Evolutionary conservation across 2,888 invertebrate species (phyloP).

Genomic region (Dendrolimus pini): DNA sequence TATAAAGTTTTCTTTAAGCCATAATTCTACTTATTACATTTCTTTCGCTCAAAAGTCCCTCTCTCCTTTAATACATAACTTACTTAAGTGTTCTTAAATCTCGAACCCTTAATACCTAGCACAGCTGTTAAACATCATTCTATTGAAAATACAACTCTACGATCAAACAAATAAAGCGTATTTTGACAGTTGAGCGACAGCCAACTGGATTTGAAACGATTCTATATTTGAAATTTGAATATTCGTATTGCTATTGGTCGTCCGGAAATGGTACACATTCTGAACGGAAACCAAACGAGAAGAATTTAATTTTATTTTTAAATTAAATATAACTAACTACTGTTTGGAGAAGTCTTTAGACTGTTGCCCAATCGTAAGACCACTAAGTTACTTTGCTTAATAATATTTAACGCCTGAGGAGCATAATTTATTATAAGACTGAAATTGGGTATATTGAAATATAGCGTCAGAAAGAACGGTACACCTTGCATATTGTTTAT

Average conservation of each 20-base stretch:
- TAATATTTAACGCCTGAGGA: too few species aligned
- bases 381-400: too few species aligned
- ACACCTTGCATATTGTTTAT: too few species aligned
- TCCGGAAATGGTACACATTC: conserved; percentile 32
- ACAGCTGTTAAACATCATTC: neutral
- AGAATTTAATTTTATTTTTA: conserved; percentile 26
- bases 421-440: too few species aligned
- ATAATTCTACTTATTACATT: too few species aligned
- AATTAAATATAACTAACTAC: conserved; percentile 9
- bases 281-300: conserved; percentile 13
- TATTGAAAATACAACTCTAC: neutral
- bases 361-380: too few species aligned
- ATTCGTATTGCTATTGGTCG: conserved; percentile 21
- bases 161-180: conserved; percentile 2
- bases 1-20: too few species aligned
- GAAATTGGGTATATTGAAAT: too few species aligned
- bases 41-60: too few species aligned
- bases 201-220: conserved; percentile 23
- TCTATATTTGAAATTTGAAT: conserved; percentile 53
- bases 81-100: neutral
- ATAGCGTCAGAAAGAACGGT: too few species aligned
- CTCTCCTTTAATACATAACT: neutral
- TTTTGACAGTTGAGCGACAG: conserved; percentile 15
- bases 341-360: neutral
- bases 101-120: neutral